Percentiles rank a stretch among this genome's conserved stretches.
phyloP scores from a whole-genome alignment of 1,140 invertebrate genomes.

The Achatina immaculata region DNA sequence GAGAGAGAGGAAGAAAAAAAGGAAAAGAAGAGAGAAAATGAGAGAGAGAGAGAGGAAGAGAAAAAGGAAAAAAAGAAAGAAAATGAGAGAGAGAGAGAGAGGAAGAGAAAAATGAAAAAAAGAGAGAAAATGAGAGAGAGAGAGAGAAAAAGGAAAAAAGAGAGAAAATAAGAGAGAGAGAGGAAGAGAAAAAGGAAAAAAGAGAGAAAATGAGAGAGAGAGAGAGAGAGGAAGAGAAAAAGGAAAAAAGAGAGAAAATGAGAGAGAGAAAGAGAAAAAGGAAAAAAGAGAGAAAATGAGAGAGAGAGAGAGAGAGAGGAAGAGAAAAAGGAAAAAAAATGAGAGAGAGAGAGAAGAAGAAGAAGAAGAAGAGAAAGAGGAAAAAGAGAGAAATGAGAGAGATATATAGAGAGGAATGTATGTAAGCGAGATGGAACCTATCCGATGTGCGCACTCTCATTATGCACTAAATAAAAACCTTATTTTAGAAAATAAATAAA shows the following conservation, averaged over 20 bases:
- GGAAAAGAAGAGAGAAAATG: neutral
- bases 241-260: neutral
- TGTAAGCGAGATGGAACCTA: too few relatives aligned
- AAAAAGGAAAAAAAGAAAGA: constrained; percentile 27
- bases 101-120: constrained; percentile 10
- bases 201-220: constrained; percentile 15
- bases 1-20: neutral
- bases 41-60: neutral
- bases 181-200: neutral
- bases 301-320: neutral
- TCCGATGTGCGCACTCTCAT: too few relatives aligned
- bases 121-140: constrained; percentile 8
- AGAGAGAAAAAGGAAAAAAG: constrained; percentile 7
- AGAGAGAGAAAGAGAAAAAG: too few relatives aligned
- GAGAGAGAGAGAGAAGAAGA: constrained; percentile 1
- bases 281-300: neutral
- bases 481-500: too few relatives aligned
- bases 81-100: constrained; percentile 22
- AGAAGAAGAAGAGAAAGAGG: neutral
- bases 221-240: constrained; percentile 13
- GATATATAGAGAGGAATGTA: neutral
- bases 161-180: constrained; percentile 14
- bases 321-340: neutral
- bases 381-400: neutral
- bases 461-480: too few relatives aligned